phyloP scores from a whole-genome alignment of 2,113 vertebrate genomes.

The Xenus cinereus region DNA sequence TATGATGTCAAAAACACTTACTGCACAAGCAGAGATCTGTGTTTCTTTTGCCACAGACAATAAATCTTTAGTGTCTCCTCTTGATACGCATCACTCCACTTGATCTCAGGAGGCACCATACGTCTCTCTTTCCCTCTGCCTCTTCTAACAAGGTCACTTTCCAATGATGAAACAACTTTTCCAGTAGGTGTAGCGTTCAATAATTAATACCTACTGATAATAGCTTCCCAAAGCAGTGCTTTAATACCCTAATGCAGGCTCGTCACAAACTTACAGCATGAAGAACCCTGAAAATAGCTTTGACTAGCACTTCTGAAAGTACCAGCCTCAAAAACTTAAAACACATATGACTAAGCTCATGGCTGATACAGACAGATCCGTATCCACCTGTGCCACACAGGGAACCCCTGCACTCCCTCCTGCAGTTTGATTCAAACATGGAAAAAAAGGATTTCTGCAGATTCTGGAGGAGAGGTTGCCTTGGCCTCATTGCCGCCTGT shows the following conservation, averaged over 20 bases:
- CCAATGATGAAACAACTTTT: conserved; percentile 59
- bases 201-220: conserved; percentile 55
- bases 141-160: conserved; percentile 79
- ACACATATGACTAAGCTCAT: fast-evolving
- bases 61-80: conserved; percentile 83
- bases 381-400: neutral
- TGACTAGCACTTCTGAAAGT: neutral
- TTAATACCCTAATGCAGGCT: neutral
- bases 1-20: conserved; percentile 79
- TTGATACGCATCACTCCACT: conserved; percentile 75
- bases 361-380: neutral
- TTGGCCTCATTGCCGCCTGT: neutral
- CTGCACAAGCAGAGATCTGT: conserved; percentile 72
- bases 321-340: neutral
- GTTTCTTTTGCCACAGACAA: conserved; percentile 85
- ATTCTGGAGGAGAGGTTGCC: neutral
- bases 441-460: neutral
- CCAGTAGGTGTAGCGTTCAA: conserved; percentile 36
- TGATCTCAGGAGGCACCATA: conserved; percentile 72
- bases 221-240: conserved; percentile 8
- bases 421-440: neutral
- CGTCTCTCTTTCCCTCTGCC: conserved; percentile 59
- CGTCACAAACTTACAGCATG: neutral
- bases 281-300: neutral
- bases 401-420: neutral